Conservation (phyloP, 2,888 invertebrate genomes). For the Synanthedon andrenaeformis region DNA sequence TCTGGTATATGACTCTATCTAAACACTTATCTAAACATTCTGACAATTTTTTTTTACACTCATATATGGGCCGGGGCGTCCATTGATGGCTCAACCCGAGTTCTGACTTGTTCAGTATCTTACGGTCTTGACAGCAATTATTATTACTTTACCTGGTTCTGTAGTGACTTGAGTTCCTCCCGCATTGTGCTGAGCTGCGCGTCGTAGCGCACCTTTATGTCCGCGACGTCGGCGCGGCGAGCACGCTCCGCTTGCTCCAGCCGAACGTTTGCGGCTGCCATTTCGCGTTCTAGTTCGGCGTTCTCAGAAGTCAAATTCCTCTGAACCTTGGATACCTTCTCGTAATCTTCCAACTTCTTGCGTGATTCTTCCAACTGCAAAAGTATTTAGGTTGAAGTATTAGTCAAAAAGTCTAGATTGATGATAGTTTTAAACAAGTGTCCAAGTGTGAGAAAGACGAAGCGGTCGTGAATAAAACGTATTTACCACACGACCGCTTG, state of each 20-base stretch:
- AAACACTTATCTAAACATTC: too few relatives aligned
- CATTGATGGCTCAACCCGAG: too few relatives aligned
- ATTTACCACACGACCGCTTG: too few relatives aligned
- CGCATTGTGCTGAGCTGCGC: slow-evolving; percentile 84
- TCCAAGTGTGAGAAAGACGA: too few relatives aligned
- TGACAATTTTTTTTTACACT: too few relatives aligned
- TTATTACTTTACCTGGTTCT: slow-evolving; percentile 79
- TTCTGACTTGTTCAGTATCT: too few relatives aligned
- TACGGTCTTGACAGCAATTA: background rate
- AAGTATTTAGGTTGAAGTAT: background rate
- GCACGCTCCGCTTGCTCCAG: slow-evolving; percentile 77
- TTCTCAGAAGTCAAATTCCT: slow-evolving; percentile 82
- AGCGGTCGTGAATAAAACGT: too few relatives aligned
- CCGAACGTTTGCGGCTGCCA: slow-evolving; percentile 76
- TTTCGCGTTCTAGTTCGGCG: slow-evolving; percentile 79
- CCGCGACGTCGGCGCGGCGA: slow-evolving; percentile 82
- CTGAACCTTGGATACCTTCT: slow-evolving; percentile 85
- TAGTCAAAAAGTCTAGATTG: background rate
- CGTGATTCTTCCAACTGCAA: slow-evolving; percentile 81
- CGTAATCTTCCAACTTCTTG: slow-evolving; percentile 86
- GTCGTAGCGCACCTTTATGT: slow-evolving; percentile 87
- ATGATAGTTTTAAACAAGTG: background rate
- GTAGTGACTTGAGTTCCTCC: slow-evolving; percentile 85
- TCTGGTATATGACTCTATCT: too few relatives aligned
- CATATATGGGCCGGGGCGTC: too few relatives aligned